These are phyloP conservation scores for Pararge aegeria DNA, from an alignment of 1,140 invertebrate genomes.

Conservation along the genomic window DNA sequence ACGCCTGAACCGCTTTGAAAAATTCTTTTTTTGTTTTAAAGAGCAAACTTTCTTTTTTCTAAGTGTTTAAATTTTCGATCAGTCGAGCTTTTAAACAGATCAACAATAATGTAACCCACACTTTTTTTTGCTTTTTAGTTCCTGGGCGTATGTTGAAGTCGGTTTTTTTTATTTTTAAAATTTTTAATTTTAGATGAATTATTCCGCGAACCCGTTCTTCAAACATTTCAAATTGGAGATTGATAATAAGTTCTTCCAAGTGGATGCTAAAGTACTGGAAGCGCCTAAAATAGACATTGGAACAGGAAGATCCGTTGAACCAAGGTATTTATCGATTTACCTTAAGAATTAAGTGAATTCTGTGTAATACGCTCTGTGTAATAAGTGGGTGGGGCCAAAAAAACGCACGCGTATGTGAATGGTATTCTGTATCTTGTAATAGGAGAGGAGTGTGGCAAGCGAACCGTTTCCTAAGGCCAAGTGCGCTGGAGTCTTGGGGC, in stretches of 20 bases:
- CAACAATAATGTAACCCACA: too few relatives aligned
- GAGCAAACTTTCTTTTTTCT: too few relatives aligned
- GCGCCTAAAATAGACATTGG: conserved; percentile 52
- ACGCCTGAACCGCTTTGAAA: too few relatives aligned
- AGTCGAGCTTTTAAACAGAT: too few relatives aligned
- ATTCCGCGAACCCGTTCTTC: conserved; percentile 50
- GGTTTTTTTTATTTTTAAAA: conserved; percentile 7
- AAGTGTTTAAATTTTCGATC: too few relatives aligned
- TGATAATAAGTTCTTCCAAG: conserved; percentile 47
- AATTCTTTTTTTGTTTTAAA: too few relatives aligned
- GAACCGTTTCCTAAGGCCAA: conserved; percentile 41
- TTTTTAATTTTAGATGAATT: conserved; percentile 73
- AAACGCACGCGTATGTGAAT: too few relatives aligned
- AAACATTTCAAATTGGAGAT: conserved; percentile 61
- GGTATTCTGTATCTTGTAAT: too few relatives aligned
- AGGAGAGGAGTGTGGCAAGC: conserved; percentile 56
- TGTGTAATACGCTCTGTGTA: too few relatives aligned
- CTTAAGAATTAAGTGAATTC: background rate
- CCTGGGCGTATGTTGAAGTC: too few relatives aligned
- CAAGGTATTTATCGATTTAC: conserved; percentile 42
- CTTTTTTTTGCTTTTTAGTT: too few relatives aligned
- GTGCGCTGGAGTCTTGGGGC: conserved; percentile 47
- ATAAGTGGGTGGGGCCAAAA: too few relatives aligned
- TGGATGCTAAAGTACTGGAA: conserved; percentile 53
- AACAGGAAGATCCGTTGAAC: conserved; percentile 26